phyloP scores from a whole-genome alignment of 1,140 invertebrate genomes.

The Aethina tumida region DNA sequence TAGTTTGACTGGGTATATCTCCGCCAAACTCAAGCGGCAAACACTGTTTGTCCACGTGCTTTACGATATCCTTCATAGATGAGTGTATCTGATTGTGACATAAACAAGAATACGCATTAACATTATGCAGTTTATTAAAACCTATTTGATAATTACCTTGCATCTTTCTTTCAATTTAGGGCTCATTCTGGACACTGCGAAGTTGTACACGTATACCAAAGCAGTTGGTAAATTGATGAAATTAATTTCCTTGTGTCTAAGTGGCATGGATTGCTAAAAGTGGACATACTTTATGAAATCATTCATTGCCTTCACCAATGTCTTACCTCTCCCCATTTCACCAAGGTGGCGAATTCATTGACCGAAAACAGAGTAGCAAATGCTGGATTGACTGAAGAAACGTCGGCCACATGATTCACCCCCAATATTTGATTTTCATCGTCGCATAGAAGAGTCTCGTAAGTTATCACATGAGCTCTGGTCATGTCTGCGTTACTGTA shows the following conservation, averaged over 20 bases:
- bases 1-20: conserved; percentile 56
- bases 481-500: conserved; percentile 56
- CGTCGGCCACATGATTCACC: conserved; percentile 56
- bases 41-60: conserved; percentile 51
- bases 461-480: conserved; percentile 53
- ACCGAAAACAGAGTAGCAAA: conserved; percentile 58
- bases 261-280: conserved; percentile 62
- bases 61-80: conserved; percentile 50
- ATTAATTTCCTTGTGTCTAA: conserved; percentile 66
- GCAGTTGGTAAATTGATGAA: conserved; percentile 57
- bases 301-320: neutral
- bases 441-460: conserved; percentile 64
- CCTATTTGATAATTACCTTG: conserved; percentile 39
- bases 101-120: too few relatives aligned
- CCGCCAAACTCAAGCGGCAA: conserved; percentile 71
- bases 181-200: conserved; percentile 55
- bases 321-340: conserved; percentile 59
- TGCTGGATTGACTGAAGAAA: conserved; percentile 43
- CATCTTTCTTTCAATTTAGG: conserved; percentile 58
- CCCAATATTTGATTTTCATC: conserved; percentile 61
- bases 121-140: neutral
- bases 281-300: conserved; percentile 1
- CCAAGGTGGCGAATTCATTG: conserved; percentile 50
- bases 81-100: conserved; percentile 47
- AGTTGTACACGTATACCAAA: conserved; percentile 60